Conservation (phyloP, 2,888 invertebrate species). For the Incurvaria masculella region DNA sequence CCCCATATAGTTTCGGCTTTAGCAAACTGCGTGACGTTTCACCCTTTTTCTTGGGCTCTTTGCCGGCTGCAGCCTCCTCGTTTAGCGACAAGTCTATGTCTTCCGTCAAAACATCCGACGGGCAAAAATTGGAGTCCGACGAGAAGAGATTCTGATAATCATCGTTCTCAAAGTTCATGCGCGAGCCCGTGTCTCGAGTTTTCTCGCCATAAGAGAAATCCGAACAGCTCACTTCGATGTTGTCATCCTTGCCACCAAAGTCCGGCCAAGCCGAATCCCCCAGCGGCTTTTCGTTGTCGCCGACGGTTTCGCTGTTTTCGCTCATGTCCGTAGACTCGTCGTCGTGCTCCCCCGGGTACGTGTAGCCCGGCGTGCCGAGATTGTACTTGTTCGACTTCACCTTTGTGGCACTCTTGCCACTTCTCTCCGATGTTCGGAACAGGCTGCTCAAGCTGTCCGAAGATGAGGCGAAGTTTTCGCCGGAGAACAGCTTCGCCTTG, state of each 20-base stretch:
- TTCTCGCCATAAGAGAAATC: slow-evolving; percentile 40
- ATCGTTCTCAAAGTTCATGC: slow-evolving; percentile 8
- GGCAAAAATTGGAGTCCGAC: slow-evolving; percentile 19
- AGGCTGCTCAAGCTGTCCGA: neutral
- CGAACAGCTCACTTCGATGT: slow-evolving; percentile 22
- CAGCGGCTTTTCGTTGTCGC: neutral
- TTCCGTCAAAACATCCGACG: neutral
- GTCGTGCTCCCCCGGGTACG: neutral
- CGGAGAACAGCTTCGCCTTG: slow-evolving; percentile 29
- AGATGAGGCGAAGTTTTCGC: slow-evolving; percentile 15
- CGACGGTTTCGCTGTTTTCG: neutral
- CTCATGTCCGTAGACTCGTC: neutral
- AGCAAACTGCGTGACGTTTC: slow-evolving; percentile 26
- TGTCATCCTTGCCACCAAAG: neutral
- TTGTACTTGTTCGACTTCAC: neutral
- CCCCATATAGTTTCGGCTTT: neutral
- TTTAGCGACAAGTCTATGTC: slow-evolving; percentile 11
- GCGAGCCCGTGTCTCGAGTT: slow-evolving; percentile 23
- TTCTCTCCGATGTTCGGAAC: neutral
- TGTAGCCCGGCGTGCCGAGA: neutral
- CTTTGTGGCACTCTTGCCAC: neutral
- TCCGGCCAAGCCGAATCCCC: neutral
- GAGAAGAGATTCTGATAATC: slow-evolving; percentile 33
- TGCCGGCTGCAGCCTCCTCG: slow-evolving; percentile 21
- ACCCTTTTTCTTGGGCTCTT: slow-evolving; percentile 21